Evolutionary conservation across 2,113 vertebrate species (phyloP).

Genomic region (Psilopogon haemacephalus): DNA sequence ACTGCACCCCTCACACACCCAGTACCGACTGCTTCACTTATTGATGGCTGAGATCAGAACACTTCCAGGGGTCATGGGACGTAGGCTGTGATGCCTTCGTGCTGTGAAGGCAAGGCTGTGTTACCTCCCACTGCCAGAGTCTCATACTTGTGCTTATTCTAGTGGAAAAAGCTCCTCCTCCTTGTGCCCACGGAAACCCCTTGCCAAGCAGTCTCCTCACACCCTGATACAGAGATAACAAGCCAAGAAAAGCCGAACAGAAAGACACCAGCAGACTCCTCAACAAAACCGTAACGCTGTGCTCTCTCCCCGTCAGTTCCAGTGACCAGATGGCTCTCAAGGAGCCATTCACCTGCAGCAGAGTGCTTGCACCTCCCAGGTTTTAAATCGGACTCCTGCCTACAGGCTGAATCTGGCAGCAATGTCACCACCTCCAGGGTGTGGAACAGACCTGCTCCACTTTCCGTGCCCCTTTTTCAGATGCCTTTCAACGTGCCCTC

Average conservation of each 20-base stretch:
- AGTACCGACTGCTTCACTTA: not conserved
- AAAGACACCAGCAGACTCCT: not conserved
- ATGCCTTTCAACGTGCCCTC: not conserved
- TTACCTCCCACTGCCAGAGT: not conserved
- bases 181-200: not conserved
- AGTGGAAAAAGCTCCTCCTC: not conserved
- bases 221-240: not conserved
- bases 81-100: not conserved
- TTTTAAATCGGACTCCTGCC: not conserved
- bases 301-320: not conserved
- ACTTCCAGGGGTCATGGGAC: not conserved
- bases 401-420: not conserved
- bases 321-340: not conserved
- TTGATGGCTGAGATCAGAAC: not conserved
- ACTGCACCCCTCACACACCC: not conserved
- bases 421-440: not conserved
- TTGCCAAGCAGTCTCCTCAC: not conserved
- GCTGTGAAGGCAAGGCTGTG: not conserved
- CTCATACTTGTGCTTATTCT: not conserved
- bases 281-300: not conserved
- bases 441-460: not conserved
- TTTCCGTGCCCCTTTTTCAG: not conserved
- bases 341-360: not conserved
- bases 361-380: rapidly evolving
- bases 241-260: not conserved